Evolutionary conservation across 2,113 vertebrate species (phyloP).

Genomic region (Hemichromis elongatus): DNA sequence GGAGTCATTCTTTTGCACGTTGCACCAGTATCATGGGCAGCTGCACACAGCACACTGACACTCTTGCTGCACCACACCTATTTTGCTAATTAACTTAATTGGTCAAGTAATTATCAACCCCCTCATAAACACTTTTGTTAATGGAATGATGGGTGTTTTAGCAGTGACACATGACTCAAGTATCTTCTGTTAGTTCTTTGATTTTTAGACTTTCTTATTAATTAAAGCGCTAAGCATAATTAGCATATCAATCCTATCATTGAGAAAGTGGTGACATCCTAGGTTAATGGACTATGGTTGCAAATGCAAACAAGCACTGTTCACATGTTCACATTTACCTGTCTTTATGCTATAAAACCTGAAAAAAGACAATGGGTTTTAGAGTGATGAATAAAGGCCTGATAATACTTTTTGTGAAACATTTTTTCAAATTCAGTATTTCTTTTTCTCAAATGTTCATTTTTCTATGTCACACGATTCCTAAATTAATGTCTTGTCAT

Average conservation of each 20-base stretch:
- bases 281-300: not conserved
- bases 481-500: not conserved
- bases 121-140: not conserved
- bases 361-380: not conserved
- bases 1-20: not conserved
- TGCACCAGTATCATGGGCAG: not conserved
- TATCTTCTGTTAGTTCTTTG: not conserved
- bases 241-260: not conserved
- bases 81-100: slow-evolving; percentile 33
- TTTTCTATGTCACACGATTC: not conserved
- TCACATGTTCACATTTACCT: not conserved
- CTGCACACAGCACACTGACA: not conserved
- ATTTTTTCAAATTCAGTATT: no score
- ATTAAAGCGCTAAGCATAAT: not conserved
- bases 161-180: slow-evolving; percentile 1
- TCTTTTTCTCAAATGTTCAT: not conserved
- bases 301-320: not conserved
- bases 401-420: not conserved
- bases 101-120: slow-evolving; percentile 30
- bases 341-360: not conserved
- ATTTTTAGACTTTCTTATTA: not conserved
- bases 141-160: slow-evolving; percentile 5
- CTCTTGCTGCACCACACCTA: not conserved
- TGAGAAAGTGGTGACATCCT: not conserved
- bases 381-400: not conserved